Conservation (phyloP, 2,113 vertebrate genomes). For the Oryctolagus cuniculus region mOryCun1.1 NC_091436.1:55474501-55475000, state of each 20-base stretch:
- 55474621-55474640: background rate
- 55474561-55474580: slow-evolving; percentile 78
- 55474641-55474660: background rate
- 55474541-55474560: slow-evolving; percentile 79
- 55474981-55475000: background rate
- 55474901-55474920: slow-evolving; percentile 38
- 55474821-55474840: slow-evolving; percentile 26
- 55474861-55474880: background rate
- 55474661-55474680: slow-evolving; percentile 46
- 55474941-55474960: slow-evolving; percentile 29
- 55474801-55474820: slow-evolving; percentile 35
- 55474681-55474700: slow-evolving; percentile 9
- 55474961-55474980: slow-evolving; percentile 1
- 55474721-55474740: background rate
- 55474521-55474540: slow-evolving; percentile 79
- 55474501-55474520: slow-evolving; percentile 83
- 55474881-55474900: slow-evolving; percentile 39
- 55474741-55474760: background rate
- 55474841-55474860: background rate
- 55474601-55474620: slow-evolving; percentile 21
- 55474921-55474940: slow-evolving; percentile 60
- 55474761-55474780: background rate
- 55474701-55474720: background rate
- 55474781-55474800: slow-evolving; percentile 16
- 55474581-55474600: slow-evolving; percentile 52